Evolutionary conservation across 2,888 invertebrate genomes (phyloP).

Genomic region (Vesta saturnalis): DNA sequence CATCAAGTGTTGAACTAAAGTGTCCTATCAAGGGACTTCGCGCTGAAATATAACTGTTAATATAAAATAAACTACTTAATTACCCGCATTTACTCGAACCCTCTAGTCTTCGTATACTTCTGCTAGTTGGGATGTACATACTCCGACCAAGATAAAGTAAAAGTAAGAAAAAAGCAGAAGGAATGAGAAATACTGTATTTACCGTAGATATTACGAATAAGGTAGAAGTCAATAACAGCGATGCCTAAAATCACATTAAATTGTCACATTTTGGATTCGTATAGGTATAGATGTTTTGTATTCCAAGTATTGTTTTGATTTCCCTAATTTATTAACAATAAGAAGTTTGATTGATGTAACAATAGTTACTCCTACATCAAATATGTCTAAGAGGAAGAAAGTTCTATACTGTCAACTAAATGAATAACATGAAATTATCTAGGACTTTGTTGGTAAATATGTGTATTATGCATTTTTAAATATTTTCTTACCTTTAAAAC

Average conservation of each 20-base stretch:
- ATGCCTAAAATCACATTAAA: constrained; percentile 7
- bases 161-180: constrained; percentile 69
- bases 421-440: no score
- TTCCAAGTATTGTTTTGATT: no score
- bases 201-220: constrained; percentile 54
- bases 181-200: constrained; percentile 72
- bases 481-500: constrained; percentile 5
- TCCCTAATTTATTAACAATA: no score
- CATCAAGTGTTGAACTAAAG: constrained; percentile 57
- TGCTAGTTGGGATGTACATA: constrained; percentile 74
- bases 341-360: no score
- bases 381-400: no score
- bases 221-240: not conserved
- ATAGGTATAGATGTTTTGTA: no score
- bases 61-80: not conserved
- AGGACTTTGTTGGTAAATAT: no score
- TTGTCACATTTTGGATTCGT: not conserved
- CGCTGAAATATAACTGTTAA: constrained; percentile 44
- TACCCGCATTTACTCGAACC: constrained; percentile 62
- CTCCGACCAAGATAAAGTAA: constrained; percentile 70
- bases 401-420: no score
- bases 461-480: no score
- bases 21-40: constrained; percentile 59
- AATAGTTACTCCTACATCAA: no score
- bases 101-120: constrained; percentile 75